These are phyloP conservation scores for Zelostemma sp. DNA, from an alignment of 1,140 invertebrate species.

Conservation along the genomic window DNA sequence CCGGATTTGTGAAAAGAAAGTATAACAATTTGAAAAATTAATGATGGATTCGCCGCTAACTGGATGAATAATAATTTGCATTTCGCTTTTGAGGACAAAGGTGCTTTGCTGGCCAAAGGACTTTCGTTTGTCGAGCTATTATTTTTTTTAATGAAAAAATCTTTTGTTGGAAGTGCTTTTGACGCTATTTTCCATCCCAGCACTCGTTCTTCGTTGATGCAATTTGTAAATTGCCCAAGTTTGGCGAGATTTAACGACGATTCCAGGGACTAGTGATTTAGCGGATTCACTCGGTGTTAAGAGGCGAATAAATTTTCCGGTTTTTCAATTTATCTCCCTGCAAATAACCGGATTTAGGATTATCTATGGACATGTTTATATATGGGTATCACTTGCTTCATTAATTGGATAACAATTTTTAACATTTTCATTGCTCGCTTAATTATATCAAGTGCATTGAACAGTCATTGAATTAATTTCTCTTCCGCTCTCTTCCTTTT, in stretches of 20 bases:
- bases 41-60: no score
- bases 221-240: not conserved
- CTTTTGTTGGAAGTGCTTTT: conserved; percentile 11
- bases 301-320: not conserved
- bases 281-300: conserved; percentile 6
- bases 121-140: not conserved
- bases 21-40: not conserved
- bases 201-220: not conserved
- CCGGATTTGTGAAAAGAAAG: not conserved
- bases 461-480: not conserved
- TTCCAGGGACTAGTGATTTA: conserved; percentile 2
- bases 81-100: no score
- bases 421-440: not conserved
- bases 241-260: conserved; percentile 24
- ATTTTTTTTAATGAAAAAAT: not conserved
- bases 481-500: not conserved
- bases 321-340: not conserved
- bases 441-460: not conserved
- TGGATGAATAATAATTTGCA: not conserved
- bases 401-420: no score
- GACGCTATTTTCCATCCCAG: conserved; percentile 14
- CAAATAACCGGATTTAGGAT: not conserved
- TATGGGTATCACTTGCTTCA: no score
- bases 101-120: no score
- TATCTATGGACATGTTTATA: no score